Percentiles rank a stretch among this genome's conserved stretches.
Evolutionary conservation across 2,888 invertebrate genomes (phyloP).

Genomic region (Aelia acuminata): DNA sequence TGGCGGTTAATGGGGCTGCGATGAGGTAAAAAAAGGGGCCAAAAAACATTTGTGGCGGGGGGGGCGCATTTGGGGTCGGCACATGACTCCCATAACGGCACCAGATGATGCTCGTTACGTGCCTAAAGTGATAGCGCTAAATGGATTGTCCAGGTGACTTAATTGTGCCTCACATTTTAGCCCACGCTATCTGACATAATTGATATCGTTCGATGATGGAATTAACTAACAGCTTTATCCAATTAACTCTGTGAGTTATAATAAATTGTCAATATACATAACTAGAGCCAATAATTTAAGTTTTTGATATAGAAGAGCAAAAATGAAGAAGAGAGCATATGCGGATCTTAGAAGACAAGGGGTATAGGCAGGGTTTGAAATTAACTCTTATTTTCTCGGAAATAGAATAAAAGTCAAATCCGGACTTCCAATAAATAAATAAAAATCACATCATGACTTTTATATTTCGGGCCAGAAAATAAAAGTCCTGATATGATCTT

Average conservation of each 20-base stretch:
- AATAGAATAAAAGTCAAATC: no score
- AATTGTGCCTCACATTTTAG: not conserved
- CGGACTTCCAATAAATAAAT: no score
- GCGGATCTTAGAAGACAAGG: no score
- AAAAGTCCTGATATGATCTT: no score
- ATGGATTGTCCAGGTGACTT: conserved; percentile 3
- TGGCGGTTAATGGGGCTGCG: not conserved
- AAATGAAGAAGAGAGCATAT: no score
- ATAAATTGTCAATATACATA: not conserved
- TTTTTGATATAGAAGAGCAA: no score
- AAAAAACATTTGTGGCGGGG: not conserved
- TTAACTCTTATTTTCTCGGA: no score
- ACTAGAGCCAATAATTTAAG: not conserved
- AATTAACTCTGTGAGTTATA: not conserved
- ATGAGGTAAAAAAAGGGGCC: not conserved
- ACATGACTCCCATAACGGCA: conserved; percentile 2
- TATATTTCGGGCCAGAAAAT: no score
- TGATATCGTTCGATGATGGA: not conserved
- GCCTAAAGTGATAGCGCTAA: not conserved
- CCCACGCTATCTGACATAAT: not conserved
- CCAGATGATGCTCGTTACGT: not conserved
- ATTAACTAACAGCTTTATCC: not conserved
- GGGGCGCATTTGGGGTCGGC: not conserved
- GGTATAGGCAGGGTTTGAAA: no score
- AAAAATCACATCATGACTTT: no score